These are phyloP conservation scores for Hoplostethus atlanticus DNA, from an alignment of 2,797 vertebrate species.

Conservation along the genomic window DNA sequence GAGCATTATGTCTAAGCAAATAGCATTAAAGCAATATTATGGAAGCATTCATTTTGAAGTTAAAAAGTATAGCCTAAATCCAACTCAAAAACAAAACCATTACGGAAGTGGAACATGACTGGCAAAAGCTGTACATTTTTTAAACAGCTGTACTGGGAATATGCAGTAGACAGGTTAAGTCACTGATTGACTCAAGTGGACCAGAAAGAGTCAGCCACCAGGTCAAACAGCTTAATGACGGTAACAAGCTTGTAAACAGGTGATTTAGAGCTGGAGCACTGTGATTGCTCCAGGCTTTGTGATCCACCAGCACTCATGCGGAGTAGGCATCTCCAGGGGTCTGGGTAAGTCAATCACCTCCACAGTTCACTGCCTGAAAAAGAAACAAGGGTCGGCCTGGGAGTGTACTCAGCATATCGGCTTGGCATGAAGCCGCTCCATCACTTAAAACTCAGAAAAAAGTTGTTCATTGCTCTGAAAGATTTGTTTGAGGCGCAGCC, in stretches of 20 bases:
- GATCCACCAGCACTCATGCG: conserved; percentile 15
- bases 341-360: conserved; percentile 9
- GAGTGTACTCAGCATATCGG: neutral
- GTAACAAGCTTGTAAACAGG: conserved; percentile 17
- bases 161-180: conserved; percentile 11
- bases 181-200: conserved; percentile 12
- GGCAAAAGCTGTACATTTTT: neutral
- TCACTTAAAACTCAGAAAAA: neutral
- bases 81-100: conserved; percentile 14
- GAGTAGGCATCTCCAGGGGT: conserved; percentile 19
- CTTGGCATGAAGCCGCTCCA: conserved; percentile 1
- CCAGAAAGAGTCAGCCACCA: conserved; percentile 13
- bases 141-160: neutral
- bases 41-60: no score
- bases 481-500: neutral
- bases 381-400: no score
- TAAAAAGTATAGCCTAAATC: conserved; percentile 16
- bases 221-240: conserved; percentile 25
- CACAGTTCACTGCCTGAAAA: conserved; percentile 10
- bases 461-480: conserved; percentile 3
- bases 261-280: neutral
- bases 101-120: conserved; percentile 28
- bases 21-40: no score
- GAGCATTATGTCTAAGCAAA: conserved; percentile 44
- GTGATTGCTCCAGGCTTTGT: conserved; percentile 10